Percentiles rank a stretch among this genome's conserved stretches.
Evolutionary conservation across 2,797 vertebrate species (phyloP).

Genomic region (Peromyscus attwateri): DNA sequence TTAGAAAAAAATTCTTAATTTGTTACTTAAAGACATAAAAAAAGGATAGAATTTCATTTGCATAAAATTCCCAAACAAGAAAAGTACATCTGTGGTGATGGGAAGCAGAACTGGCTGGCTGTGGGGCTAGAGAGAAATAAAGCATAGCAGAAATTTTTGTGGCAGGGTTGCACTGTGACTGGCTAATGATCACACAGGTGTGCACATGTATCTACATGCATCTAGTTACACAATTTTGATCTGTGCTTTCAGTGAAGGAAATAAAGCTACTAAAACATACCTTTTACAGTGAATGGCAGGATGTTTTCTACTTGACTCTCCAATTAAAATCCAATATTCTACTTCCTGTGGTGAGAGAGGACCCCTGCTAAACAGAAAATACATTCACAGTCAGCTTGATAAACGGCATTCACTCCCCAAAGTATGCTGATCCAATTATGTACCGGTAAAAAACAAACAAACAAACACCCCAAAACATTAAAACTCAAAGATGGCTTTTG

Average conservation of each 20-base stretch:
- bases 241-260: background rate
- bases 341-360: constrained; percentile 93
- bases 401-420: background rate
- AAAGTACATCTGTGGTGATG: background rate
- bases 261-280: constrained; percentile 86
- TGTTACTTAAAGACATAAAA: background rate
- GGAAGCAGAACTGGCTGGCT: background rate
- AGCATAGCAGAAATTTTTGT: background rate
- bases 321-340: constrained; percentile 99
- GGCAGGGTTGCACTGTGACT: background rate
- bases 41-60: background rate
- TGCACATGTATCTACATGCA: background rate
- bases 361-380: constrained; percentile 90
- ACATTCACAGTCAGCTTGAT: constrained; percentile 75
- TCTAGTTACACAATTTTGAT: background rate
- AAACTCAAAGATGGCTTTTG: background rate
- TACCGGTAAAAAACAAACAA: constrained; percentile 35
- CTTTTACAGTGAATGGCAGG: constrained; percentile 99
- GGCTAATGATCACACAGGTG: background rate
- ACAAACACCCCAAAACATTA: background rate
- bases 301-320: constrained; percentile 98
- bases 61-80: background rate
- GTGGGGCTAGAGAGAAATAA: background rate
- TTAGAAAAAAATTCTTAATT: background rate
- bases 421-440: background rate